Conservation (phyloP, 92 coral and sea anemone genomes). For the Porites rus region DNA sequence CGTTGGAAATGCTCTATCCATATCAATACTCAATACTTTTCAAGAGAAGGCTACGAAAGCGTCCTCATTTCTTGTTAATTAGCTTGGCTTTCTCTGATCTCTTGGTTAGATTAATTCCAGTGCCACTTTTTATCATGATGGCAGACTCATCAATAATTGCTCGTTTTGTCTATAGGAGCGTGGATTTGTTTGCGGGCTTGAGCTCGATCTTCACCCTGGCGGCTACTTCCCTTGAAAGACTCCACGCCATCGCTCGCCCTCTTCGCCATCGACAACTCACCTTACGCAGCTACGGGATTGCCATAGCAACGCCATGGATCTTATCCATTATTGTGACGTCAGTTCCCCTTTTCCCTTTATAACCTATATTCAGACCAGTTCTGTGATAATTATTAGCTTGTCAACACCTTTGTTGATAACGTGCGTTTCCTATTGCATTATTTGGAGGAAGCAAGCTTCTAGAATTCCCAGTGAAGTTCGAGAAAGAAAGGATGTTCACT, state of each 20-base stretch:
- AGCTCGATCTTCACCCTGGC: conserved; percentile 55
- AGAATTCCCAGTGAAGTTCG: not conserved
- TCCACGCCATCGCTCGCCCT: conserved; percentile 63
- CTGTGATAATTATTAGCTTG: not conserved
- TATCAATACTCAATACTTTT: conserved; percentile 37
- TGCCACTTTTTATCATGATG: conserved; percentile 29
- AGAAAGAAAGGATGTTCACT: conserved; percentile 3
- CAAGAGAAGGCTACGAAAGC: conserved; percentile 46
- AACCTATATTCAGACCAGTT: too few species aligned
- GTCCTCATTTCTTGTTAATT: conserved; percentile 59
- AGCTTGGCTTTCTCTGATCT: conserved; percentile 68
- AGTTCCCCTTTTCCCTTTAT: too few species aligned
- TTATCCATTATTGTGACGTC: not conserved
- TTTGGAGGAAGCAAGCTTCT: conserved; percentile 10
- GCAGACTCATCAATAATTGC: too few species aligned
- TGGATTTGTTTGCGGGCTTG: conserved; percentile 60
- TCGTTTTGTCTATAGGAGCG: not conserved
- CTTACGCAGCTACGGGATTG: conserved; percentile 7
- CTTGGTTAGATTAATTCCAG: conserved; percentile 50
- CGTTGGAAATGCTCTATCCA: conserved; percentile 48
- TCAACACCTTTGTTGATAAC: conserved; percentile 16
- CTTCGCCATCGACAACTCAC: conserved; percentile 46
- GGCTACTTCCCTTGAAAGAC: conserved; percentile 62
- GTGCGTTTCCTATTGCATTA: not conserved
- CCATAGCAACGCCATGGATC: conserved; percentile 61